These are phyloP conservation scores for Poecilia velifera DNA, from an alignment of 2,797 vertebrate species.

Conservation along the genomic window DNA sequence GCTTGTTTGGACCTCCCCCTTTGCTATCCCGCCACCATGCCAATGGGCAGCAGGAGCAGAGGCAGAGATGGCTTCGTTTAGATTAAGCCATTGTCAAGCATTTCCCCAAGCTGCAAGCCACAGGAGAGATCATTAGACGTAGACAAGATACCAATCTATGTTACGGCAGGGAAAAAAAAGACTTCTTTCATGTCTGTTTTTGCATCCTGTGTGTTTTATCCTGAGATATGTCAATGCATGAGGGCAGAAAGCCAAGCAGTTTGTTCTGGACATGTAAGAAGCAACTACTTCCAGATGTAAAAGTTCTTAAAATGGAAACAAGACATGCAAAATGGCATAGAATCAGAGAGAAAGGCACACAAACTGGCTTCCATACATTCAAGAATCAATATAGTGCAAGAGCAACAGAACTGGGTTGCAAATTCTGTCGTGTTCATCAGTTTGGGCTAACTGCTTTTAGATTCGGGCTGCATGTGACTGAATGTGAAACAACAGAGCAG, in stretches of 20 bases:
- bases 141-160: conserved; percentile 63
- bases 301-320: conserved; percentile 3
- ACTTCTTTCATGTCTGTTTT: conserved; percentile 1
- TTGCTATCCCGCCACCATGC: conserved; percentile 63
- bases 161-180: conserved; percentile 17
- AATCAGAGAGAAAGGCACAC: not conserved
- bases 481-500: conserved; percentile 63
- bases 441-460: conserved; percentile 20
- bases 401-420: not conserved
- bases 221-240: not conserved
- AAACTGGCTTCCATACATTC: not conserved
- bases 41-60: conserved; percentile 66
- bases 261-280: not conserved
- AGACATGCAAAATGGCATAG: not conserved
- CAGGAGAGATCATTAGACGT: conserved; percentile 53
- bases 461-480: conserved; percentile 66
- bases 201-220: conserved; percentile 17
- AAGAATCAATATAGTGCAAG: not conserved
- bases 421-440: conserved; percentile 4
- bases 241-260: conserved; percentile 1
- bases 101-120: conserved; percentile 33
- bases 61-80: conserved; percentile 41
- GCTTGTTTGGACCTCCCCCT: conserved; percentile 71
- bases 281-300: not conserved
- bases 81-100: conserved; percentile 46